A percentile compares a stretch with the other conserved stretches of the same genome.
Evolutionary conservation across 2,888 invertebrate genomes (phyloP).

Genomic region (Lithophane ornitopus): DNA sequence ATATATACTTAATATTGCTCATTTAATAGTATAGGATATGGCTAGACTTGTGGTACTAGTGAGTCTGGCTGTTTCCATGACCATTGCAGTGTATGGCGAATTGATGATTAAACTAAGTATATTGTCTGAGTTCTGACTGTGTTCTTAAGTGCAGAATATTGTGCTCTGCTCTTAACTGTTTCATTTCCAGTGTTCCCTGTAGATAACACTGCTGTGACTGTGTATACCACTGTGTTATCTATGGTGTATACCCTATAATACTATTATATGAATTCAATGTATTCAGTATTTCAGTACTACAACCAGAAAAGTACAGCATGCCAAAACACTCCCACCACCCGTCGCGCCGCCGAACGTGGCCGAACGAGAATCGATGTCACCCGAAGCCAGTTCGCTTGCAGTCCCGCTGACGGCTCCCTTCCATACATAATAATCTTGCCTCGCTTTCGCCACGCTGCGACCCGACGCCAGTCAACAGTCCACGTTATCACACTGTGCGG

Average conservation of each 20-base stretch:
- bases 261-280: slow-evolving; percentile 7
- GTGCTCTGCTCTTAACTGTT: neutral
- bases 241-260: slow-evolving; percentile 4
- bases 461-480: slow-evolving; percentile 69
- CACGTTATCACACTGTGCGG: slow-evolving; percentile 76
- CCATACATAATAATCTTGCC: slow-evolving; percentile 73
- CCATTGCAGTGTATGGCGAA: neutral
- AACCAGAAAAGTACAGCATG: slow-evolving; percentile 59
- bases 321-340: slow-evolving; percentile 69
- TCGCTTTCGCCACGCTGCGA: slow-evolving; percentile 82
- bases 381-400: slow-evolving; percentile 77
- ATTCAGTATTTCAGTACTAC: slow-evolving; percentile 12
- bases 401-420: slow-evolving; percentile 73
- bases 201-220: neutral
- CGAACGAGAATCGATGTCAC: slow-evolving; percentile 88
- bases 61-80: slow-evolving; percentile 2
- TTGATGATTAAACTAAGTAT: neutral
- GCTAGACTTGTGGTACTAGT: neutral
- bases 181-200: slow-evolving; percentile 20
- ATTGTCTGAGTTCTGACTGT: neutral
- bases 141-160: neutral
- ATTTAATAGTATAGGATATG: too few species aligned
- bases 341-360: slow-evolving; percentile 73
- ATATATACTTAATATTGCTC: too few species aligned
- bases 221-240: neutral